Evolutionary conservation across 2,888 invertebrate species (phyloP), one percentile per base, ranked within the genome.

Genomic region (Plebejus melissa): DNA sequence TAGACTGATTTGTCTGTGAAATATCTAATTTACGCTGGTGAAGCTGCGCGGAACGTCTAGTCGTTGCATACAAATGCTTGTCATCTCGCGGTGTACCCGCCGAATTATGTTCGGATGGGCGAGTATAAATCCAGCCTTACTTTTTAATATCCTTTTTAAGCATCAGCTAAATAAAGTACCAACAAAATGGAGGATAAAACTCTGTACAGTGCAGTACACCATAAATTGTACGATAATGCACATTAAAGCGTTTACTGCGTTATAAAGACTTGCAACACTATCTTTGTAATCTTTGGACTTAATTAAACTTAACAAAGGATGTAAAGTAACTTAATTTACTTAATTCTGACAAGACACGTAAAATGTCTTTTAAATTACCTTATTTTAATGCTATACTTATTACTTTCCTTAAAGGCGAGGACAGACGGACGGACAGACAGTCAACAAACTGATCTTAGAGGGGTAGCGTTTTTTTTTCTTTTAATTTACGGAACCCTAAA

Each of bases 141-240:
- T 54, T 54, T 54, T 54, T 54, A 54, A 54, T 54, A 54, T 54
- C 54, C 54, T 54, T 54, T 4, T 16, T 54, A 54, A 16, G 54
- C 54, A 50, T 13, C 4, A 54, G 16, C 16, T 69, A 69, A 75
- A 46, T 58, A 60, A 74, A 74, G 41, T 46, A 60, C 46, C 41
- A 75, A 75, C 69, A 69, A 69, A 69, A 74, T 16, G n/a, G 57
- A 38, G 57, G 57, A 71, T 77, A 76, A 77, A 76, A 74, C 76
- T 69, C 74, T 74, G 77, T 80, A 76, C 77, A 71, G 79, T 76
- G 74, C 76, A 76, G 77, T 76, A 79, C 78, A 77, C 79, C 79
- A 80, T 81, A 80, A 81, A 81, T 81, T 80, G 77, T 70, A 22
- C 32, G 58, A 58, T 74, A 74, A 74, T 58, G 74, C 58, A 58